Evolutionary conservation across 2,797 vertebrate genomes (phyloP).

Genomic region (Holocentrus rufus): DNA sequence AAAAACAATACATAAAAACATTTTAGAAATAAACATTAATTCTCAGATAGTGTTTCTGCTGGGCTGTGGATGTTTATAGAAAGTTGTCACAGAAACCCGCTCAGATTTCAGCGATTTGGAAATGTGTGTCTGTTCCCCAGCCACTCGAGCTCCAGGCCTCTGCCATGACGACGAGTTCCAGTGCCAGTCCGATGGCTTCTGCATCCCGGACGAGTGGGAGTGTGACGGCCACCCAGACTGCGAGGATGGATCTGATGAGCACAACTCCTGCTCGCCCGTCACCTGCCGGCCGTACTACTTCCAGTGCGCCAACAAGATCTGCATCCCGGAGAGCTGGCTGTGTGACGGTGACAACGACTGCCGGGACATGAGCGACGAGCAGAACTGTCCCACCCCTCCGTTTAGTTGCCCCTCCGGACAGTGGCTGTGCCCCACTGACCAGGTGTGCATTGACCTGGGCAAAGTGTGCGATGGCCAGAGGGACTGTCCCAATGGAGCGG

Average conservation of each 20-base stretch:
- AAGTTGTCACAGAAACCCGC: not conserved
- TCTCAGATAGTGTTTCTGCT: too few species aligned
- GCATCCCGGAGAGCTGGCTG: constrained; percentile 84
- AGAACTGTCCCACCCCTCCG: constrained; percentile 89
- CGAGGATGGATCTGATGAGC: constrained; percentile 91
- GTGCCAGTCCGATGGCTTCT: constrained; percentile 90
- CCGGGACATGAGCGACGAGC: constrained; percentile 92
- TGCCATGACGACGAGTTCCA: constrained; percentile 94
- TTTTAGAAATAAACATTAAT: too few species aligned
- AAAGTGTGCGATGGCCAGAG: constrained; percentile 87
- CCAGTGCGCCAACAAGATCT: constrained; percentile 90
- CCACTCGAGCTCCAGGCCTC: constrained; percentile 90
- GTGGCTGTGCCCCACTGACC: constrained; percentile 90
- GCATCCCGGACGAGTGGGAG: constrained; percentile 89
- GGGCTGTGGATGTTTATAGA: too few species aligned
- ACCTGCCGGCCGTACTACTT: constrained; percentile 86
- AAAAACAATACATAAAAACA: too few species aligned
- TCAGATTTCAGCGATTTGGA: not conserved
- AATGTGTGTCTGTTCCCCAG: constrained; percentile 70
- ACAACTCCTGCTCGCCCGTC: constrained; percentile 83
- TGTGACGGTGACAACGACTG: constrained; percentile 96
- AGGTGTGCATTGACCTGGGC: constrained; percentile 87
- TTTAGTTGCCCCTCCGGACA: constrained; percentile 88
- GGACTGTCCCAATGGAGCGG: constrained; percentile 93
- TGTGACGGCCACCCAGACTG: constrained; percentile 93